These are phyloP conservation scores for Crotalus tigris DNA, from an alignment of 2,113 vertebrate genomes.

Conservation along the genomic window DNA sequence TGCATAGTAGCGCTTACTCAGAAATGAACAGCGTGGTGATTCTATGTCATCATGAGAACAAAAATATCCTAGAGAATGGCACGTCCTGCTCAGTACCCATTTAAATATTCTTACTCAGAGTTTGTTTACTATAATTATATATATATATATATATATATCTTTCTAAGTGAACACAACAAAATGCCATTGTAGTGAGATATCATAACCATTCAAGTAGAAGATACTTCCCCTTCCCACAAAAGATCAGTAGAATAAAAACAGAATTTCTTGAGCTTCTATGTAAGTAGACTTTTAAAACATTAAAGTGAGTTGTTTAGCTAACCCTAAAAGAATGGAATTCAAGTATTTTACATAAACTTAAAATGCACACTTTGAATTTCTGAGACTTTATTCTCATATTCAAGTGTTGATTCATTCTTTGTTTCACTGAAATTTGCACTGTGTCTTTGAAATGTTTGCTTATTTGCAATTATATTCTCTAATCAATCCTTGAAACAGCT, in stretches of 20 bases:
- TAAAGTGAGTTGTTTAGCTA: neutral
- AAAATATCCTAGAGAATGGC: neutral
- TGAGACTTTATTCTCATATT: neutral
- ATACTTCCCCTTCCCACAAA: neutral
- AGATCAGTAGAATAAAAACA: neutral
- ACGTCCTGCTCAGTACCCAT: conserved; percentile 33
- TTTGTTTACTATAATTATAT: conserved; percentile 55
- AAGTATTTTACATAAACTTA: neutral
- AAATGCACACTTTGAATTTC: neutral
- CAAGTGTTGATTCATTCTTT: neutral
- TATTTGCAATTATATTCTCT: neutral
- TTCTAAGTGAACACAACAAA: conserved; percentile 22
- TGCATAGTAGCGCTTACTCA: neutral
- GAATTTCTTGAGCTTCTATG: rapidly evolving
- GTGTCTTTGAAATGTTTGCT: neutral
- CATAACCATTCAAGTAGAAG: neutral
- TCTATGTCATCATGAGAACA: neutral
- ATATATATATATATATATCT: neutral
- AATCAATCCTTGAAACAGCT: neutral
- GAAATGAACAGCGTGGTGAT: neutral
- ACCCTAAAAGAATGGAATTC: neutral
- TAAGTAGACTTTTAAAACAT: neutral
- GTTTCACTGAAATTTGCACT: neutral
- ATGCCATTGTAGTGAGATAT: neutral
- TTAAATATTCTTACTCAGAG: conserved; percentile 50